Base-by-base conservation (phyloP, 1,140 invertebrate genomes). In the Carcinoscorpius rotundicauda region DNA sequence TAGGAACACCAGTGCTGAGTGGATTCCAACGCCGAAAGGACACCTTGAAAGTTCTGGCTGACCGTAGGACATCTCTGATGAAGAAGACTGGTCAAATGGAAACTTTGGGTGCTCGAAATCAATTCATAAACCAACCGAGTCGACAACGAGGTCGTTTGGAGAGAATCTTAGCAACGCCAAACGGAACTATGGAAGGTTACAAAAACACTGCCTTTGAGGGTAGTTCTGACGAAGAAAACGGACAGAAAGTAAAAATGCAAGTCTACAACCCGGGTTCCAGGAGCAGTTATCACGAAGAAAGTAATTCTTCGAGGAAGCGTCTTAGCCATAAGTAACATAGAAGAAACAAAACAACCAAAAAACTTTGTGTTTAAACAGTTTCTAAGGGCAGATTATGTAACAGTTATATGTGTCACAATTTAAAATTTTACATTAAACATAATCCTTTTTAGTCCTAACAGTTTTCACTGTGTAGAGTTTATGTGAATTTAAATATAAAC, bases 51-150 rank as follows among this genome's bases (percentile, higher is more conserved):
- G 91, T 89, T 3, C 80, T 93, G 63, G 89, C 92, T 76, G 87
- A 88, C 4, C 81, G 91, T 52, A 82, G 91, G 56, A 90, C 91
- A 72, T 92, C 89, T 0, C 85, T 93, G 9, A 87, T 93, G 82
- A 88, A 87, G 29, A 86, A 68, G 52, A 72, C 69, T 57, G 91
- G 88, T 2, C 85, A 91, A 67, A 94, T 96, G 91, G 88, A 94
- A 77, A 95, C 92, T 1, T 78, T 95, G 9, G 91, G 91, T 1
- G 90, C 29, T 29, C 29, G 29, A 29, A 29, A 29, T 29, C 29
- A 29, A 29, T 29, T 29, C 29, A 29, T 29, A 29, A 29, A 29
- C 29, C 29, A 29, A 29, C 29, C 29, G 29, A 29, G 29, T 29
- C 29, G 29, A 29, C 29, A 29, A 29, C 29, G 29, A 29, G 29